Evolutionary conservation across 2,888 invertebrate genomes (phyloP).

Genomic region (Entomobrya multifasciata): DNA sequence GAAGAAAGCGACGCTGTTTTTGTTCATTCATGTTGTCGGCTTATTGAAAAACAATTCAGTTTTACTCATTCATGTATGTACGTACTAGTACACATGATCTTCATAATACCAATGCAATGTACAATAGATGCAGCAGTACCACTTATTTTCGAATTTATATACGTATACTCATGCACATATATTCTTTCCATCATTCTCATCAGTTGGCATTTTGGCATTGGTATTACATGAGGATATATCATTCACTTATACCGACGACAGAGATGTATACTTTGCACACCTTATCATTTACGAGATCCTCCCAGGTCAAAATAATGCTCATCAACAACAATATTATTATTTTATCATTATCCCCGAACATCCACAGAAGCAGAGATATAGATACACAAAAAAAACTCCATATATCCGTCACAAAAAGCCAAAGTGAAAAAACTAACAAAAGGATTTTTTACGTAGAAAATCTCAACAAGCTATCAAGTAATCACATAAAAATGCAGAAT

Average conservation of each 20-base stretch:
- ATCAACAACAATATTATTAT: conserved; percentile 40
- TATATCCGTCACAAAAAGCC: neutral
- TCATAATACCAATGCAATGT: neutral
- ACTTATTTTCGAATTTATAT: neutral
- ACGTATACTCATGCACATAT: neutral
- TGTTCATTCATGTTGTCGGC: no score
- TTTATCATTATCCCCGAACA: neutral
- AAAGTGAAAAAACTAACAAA: neutral
- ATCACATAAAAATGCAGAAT: conserved; percentile 30
- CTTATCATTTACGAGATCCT: conserved; percentile 67
- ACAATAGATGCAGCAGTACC: no score
- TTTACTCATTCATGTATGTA: no score
- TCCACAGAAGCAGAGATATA: neutral
- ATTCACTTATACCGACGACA: neutral
- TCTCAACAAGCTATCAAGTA: neutral
- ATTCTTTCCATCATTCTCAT: neutral
- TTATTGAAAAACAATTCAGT: no score
- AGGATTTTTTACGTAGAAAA: conserved; percentile 13
- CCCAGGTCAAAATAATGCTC: conserved; percentile 67
- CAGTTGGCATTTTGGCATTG: neutral
- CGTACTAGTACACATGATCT: no score
- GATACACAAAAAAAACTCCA: neutral
- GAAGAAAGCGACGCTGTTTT: no score
- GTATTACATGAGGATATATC: neutral
- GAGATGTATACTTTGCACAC: conserved; percentile 55